These are phyloP conservation scores for Aurelia coerulea DNA, from an alignment of 30 jellyfish, hydroid and myxozoan genomes.

Conservation along the genomic window DNA sequence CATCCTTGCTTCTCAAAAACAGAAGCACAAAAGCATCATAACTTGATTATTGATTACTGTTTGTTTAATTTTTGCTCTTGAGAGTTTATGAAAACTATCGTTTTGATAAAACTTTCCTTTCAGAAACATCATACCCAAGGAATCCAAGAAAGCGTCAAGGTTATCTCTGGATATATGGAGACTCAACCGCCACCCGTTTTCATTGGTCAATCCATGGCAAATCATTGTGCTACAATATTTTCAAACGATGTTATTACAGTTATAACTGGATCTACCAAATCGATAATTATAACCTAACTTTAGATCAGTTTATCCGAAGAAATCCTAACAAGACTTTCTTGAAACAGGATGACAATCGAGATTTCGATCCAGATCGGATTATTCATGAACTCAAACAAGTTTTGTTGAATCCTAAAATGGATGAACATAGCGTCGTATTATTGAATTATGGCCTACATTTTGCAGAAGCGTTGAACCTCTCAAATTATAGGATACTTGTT, in stretches of 20 bases:
- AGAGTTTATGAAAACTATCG: no score
- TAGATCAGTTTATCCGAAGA: conserved; percentile 80
- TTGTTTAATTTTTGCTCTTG: no score
- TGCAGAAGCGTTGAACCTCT: conserved; percentile 81
- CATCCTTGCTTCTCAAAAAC: no score
- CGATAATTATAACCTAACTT: conserved; percentile 84
- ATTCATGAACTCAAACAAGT: conserved; percentile 86
- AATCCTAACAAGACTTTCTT: conserved; percentile 66
- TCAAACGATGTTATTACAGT: conserved; percentile 78
- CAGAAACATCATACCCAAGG: conserved; percentile 42
- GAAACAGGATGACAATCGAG: conserved; percentile 69
- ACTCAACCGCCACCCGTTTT: conserved; percentile 90
- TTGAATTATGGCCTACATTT: conserved; percentile 91
- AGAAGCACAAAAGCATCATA: no score
- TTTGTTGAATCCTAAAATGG: conserved; percentile 84
- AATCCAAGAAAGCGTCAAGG: conserved; percentile 70
- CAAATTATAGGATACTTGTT: conserved; percentile 73
- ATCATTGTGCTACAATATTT: conserved; percentile 67
- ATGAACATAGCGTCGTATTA: conserved; percentile 75
- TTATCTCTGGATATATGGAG: conserved; percentile 90
- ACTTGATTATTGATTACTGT: no score
- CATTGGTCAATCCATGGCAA: conserved; percentile 75
- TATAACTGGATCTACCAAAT: conserved; percentile 93
- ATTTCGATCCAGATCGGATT: conserved; percentile 63
- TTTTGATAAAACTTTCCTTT: not conserved